These are phyloP conservation scores for Drosophila picticornis DNA, from an alignment of 2,888 invertebrate genomes.

Conservation along the genomic window DNA sequence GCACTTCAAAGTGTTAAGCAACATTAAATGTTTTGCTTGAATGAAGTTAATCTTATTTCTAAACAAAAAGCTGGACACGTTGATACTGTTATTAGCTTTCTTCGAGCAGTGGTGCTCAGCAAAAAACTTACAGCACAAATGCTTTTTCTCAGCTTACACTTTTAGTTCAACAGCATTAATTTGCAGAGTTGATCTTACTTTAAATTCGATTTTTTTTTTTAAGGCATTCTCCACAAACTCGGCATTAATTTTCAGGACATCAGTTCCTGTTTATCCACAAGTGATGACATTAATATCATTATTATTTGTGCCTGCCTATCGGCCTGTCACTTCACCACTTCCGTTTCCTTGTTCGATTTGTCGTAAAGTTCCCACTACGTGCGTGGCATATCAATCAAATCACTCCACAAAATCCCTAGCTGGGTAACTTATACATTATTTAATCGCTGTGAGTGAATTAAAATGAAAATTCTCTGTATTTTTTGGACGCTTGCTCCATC, in stretches of 20 bases:
- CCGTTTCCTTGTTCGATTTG: conserved; percentile 34
- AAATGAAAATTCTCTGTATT: conserved; percentile 51
- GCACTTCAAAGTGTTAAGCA: background rate
- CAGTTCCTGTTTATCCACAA: conserved; percentile 16
- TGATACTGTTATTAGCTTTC: background rate
- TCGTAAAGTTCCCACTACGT: conserved; percentile 45
- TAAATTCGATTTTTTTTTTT: background rate
- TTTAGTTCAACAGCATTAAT: conserved; percentile 1
- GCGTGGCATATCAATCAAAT: conserved; percentile 61
- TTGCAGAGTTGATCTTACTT: conserved; percentile 4
- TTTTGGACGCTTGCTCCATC: conserved; percentile 16
- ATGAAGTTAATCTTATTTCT: background rate
- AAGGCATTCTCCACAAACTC: conserved; percentile 2
- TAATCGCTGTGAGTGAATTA: conserved; percentile 67
- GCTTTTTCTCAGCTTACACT: background rate
- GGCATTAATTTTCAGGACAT: conserved; percentile 1
- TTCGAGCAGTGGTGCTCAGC: background rate
- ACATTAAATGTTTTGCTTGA: conserved; percentile 1
- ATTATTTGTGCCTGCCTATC: conserved; percentile 13
- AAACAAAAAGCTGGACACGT: conserved; percentile 1
- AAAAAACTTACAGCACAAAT: background rate
- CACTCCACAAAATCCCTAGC: conserved; percentile 47
- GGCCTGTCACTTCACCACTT: conserved; percentile 7
- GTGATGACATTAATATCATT: conserved; percentile 36
- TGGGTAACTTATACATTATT: conserved; percentile 60